Base-by-base conservation (phyloP, 2,888 invertebrate genomes). In the Xanthia togata region DNA sequence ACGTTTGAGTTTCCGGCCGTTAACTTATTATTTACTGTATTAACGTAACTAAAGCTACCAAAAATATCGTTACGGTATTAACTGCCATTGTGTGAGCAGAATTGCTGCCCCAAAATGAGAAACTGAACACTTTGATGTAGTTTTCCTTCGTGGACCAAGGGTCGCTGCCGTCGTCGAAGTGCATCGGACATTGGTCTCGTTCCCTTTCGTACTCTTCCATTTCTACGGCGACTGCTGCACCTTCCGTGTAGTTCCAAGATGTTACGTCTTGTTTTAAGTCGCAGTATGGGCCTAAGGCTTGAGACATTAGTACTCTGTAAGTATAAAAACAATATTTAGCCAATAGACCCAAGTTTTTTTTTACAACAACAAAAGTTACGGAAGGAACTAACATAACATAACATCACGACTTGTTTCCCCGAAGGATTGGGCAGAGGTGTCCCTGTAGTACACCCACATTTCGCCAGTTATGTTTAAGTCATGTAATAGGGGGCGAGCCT, bases 171-270 rank as follows among this genome's bases (percentile, higher is more conserved):
- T 99, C 99, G 91, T 99, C 99, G 92, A 99, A 99, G 93, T 98
- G 98, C 99, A 99, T 99, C 0, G 99, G 99, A 93, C 99, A 99
- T 91, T 99, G 98, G 96, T 99, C 99, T 88, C 99, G 97, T 95
- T 99, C 98, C 96, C 99, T 97, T 94, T 99, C 99, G 90, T 98
- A 98, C 95, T 99, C 99, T 85, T 98, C 97, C 97, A 99, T 98
- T 90, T 98, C 98, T 31, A 99, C 95, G 62, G 98, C 98, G 82
- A 99, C 99, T 67, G 99, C 98, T 31, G 99, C 99, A 71, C 99
- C 99, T 92, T 99, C 98, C 0, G 98, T 98, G 90, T 98, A 98
- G 93, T 98, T 98, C 97, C 97, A 98, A 65, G 99, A 99, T 1
- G 98, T 97, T 0, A 99, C 99, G 89, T 98, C 98, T 96, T 99